These are phyloP conservation scores for Tenthredo scrophulariae DNA, from an alignment of 2,888 invertebrate genomes.

Conservation along the genomic window DNA sequence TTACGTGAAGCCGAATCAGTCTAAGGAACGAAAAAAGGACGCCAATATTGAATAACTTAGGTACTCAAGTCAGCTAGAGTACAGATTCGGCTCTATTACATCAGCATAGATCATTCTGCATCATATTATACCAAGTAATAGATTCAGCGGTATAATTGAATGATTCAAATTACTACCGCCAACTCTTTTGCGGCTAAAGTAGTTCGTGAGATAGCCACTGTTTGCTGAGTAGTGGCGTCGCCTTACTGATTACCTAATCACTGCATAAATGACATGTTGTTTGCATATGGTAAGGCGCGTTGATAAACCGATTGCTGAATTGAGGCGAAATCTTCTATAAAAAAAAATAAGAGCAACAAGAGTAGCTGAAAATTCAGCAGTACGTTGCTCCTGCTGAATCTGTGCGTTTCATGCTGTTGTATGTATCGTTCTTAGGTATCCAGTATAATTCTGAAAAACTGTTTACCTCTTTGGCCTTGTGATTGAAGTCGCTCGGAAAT, in stretches of 20 bases:
- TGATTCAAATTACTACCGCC: background rate
- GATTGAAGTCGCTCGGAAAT: background rate
- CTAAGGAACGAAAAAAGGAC: background rate
- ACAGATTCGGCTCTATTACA: background rate
- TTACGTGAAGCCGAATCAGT: background rate
- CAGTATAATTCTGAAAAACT: background rate
- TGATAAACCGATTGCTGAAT: background rate
- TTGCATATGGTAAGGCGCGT: background rate
- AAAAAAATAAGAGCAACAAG: background rate
- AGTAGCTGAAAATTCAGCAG: background rate
- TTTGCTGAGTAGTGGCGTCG: background rate
- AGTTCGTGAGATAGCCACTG: background rate
- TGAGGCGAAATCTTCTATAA: background rate
- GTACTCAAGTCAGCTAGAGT: background rate
- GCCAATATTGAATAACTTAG: background rate
- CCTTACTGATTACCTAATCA: background rate
- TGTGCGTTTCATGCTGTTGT: background rate
- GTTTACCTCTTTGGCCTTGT: background rate
- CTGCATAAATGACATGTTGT: background rate
- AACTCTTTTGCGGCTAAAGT: background rate
- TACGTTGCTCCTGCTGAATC: background rate
- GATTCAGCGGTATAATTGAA: background rate
- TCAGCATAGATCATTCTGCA: background rate
- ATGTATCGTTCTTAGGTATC: background rate
- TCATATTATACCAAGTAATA: background rate